Conservation (phyloP, 2,888 invertebrate genomes). For the Diarsia dahlii region DNA sequence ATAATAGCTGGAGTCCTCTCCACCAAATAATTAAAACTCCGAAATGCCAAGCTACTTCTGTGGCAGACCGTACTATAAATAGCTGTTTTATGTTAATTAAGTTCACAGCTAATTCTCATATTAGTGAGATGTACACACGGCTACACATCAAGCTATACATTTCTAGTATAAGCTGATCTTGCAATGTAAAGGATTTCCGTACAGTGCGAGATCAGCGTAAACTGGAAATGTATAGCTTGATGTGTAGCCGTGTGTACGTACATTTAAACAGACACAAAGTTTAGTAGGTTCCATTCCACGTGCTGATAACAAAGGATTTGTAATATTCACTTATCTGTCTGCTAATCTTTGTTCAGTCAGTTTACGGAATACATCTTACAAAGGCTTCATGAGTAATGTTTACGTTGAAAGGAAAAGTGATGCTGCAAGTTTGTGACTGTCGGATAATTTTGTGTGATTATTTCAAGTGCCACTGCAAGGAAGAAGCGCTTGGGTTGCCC, state of each 20-base stretch:
- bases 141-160: no score
- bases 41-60: no score
- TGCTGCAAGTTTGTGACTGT: not conserved
- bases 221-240: no score
- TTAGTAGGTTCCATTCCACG: constrained; percentile 26
- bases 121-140: not conserved
- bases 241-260: no score
- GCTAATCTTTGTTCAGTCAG: constrained; percentile 36
- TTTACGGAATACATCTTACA: constrained; percentile 23
- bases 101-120: not conserved
- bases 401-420: constrained; percentile 22
- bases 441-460: not conserved
- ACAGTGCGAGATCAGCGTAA: no score
- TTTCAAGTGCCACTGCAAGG: not conserved
- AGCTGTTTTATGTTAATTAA: constrained; percentile 11
- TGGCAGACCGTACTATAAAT: not conserved
- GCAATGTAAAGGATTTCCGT: no score
- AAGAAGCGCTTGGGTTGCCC: no score
- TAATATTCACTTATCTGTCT: constrained; percentile 29
- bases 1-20: no score
- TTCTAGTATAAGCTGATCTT: no score
- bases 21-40: no score
- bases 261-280: not conserved
- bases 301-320: constrained; percentile 35
- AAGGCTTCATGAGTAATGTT: constrained; percentile 10